A percentile compares a stretch with the other conserved stretches of the same genome.
Conservation (phyloP, 2,113 vertebrate species). For the Urocynchramus pylzowi region DNA sequence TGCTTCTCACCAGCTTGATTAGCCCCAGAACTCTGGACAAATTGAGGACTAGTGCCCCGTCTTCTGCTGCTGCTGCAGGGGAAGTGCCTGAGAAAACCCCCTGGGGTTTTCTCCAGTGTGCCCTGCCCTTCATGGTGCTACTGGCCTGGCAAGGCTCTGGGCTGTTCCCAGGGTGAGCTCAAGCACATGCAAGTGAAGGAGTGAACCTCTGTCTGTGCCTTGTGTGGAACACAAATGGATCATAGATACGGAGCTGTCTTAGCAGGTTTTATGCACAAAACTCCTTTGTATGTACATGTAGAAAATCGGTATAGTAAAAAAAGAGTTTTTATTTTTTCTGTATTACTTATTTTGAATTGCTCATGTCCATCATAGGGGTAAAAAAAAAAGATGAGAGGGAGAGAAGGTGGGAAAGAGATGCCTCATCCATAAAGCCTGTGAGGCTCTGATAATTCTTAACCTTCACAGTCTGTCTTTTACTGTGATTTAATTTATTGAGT, state of each 20-base stretch:
- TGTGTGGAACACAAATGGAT: not conserved
- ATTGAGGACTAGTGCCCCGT: rapidly evolving
- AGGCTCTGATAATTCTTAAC: not conserved
- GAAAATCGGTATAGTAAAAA: not conserved
- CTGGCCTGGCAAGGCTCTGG: not conserved
- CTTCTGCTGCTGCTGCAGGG: not conserved
- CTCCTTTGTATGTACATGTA: not conserved
- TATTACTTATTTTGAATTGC: not conserved
- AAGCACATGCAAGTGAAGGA: rapidly evolving
- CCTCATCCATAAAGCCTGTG: not conserved
- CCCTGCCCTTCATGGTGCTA: not conserved
- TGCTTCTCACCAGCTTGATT: not conserved
- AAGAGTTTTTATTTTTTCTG: not conserved
- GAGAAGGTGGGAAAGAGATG: not conserved
- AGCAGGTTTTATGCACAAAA: not conserved
- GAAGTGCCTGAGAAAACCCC: not conserved
- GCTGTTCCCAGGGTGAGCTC: not conserved
- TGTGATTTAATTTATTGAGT: not conserved
- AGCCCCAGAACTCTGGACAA: not conserved
- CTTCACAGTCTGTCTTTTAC: not conserved
- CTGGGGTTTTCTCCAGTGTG: not conserved
- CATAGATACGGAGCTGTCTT: not conserved
- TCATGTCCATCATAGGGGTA: not conserved
- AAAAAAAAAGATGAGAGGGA: not conserved
- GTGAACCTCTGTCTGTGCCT: not conserved